These are phyloP conservation scores for Cacatua alba DNA, from an alignment of 2,113 vertebrate genomes.

Conservation along the genomic window DNA sequence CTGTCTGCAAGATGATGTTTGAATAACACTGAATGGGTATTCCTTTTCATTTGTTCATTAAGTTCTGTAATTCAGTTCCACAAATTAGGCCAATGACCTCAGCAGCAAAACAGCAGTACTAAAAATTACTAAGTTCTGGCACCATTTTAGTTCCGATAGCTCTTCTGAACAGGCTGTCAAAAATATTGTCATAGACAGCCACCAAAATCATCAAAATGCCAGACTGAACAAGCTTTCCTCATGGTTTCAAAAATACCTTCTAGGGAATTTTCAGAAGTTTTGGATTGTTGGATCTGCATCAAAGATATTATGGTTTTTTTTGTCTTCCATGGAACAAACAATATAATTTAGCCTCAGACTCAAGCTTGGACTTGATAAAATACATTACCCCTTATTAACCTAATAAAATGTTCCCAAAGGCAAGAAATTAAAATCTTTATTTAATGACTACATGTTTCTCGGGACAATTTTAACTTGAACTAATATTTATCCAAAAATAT, in stretches of 20 bases:
- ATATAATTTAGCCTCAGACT: background rate
- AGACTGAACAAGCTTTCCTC: background rate
- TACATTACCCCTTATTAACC: background rate
- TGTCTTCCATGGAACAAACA: background rate
- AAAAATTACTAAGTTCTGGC: background rate
- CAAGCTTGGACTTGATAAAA: conserved; percentile 23
- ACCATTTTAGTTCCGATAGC: background rate
- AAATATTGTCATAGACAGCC: background rate
- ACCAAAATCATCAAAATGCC: background rate
- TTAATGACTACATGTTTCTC: background rate
- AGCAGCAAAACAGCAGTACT: background rate
- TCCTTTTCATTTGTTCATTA: background rate
- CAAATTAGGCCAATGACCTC: background rate
- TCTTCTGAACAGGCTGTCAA: background rate
- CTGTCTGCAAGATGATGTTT: background rate
- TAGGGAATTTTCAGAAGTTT: background rate
- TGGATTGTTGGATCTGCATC: background rate
- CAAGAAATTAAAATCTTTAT: background rate
- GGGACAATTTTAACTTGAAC: background rate
- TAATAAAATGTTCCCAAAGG: background rate
- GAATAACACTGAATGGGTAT: background rate
- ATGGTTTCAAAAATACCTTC: background rate
- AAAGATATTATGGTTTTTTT: background rate
- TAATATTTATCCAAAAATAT: background rate
- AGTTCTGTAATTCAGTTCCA: background rate